A percentile compares a stretch with the other conserved stretches of the same genome.
Evolutionary conservation across 2,888 invertebrate genomes (phyloP).

Genomic region (Dryomyza anilis): DNA sequence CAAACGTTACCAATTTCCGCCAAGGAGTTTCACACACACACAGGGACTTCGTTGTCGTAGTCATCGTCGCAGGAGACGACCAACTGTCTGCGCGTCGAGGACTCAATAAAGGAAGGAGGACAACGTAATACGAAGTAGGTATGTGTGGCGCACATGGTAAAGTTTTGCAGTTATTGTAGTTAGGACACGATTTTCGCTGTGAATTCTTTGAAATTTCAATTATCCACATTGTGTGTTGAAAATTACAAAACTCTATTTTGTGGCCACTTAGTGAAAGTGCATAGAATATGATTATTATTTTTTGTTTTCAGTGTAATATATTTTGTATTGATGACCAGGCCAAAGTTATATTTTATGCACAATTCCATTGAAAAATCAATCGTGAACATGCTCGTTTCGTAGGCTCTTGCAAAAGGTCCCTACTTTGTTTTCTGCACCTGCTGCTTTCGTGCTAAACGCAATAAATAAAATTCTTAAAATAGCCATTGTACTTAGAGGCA

Average conservation of each 20-base stretch:
- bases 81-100: background rate
- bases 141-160: background rate
- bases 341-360: background rate
- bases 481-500: no score
- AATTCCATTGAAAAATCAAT: slow-evolving; percentile 17
- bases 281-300: no score
- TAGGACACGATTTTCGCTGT: background rate
- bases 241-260: no score
- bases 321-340: background rate
- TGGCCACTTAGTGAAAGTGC: no score
- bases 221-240: slow-evolving; percentile 35
- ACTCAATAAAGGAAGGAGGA: background rate
- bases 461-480: no score
- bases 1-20: slow-evolving; percentile 54
- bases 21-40: background rate
- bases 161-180: slow-evolving; percentile 3
- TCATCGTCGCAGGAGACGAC: background rate
- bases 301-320: no score
- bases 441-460: background rate
- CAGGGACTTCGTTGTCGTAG: background rate
- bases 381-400: background rate
- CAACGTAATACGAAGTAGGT: no score
- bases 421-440: no score
- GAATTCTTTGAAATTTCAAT: slow-evolving; percentile 31
- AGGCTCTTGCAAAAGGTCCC: no score